Percentiles rank a stretch among this genome's conserved stretches.
phyloP scores from a whole-genome alignment of 1,140 invertebrate genomes.

The Pristionchus pacificus region DNA sequence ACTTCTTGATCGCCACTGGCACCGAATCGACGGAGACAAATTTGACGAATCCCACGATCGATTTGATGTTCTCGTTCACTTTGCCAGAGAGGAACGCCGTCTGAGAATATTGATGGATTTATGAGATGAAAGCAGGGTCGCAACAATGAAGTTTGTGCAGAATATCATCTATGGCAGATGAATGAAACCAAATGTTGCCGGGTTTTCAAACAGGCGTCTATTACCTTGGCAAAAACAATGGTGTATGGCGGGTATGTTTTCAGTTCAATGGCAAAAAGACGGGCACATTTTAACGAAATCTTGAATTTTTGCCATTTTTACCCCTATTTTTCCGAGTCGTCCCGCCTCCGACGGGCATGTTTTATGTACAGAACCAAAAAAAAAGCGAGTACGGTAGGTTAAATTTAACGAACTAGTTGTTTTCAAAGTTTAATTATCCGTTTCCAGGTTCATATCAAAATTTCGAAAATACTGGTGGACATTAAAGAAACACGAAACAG shows the following conservation, averaged over 20 bases:
- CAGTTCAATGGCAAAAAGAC: too few species aligned
- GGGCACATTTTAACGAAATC: too few species aligned
- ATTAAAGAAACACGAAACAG: background rate
- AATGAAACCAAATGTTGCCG: background rate
- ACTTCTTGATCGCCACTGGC: background rate
- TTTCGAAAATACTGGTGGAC: background rate
- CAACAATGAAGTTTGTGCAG: too few species aligned
- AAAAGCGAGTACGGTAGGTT: too few species aligned
- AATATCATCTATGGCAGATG: background rate
- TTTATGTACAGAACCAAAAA: too few species aligned
- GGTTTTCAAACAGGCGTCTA: background rate
- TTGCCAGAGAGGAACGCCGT: background rate
- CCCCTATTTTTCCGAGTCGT: too few species aligned
- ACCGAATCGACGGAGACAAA: background rate
- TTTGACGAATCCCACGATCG: background rate
- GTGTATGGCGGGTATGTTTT: too few species aligned
- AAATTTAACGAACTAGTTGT: too few species aligned
- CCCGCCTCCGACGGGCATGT: too few species aligned
- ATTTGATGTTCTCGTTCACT: background rate
- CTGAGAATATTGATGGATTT: background rate
- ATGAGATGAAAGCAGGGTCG: too few species aligned
- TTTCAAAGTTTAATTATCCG: background rate
- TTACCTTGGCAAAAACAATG: background rate
- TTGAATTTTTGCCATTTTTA: too few species aligned
- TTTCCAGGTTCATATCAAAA: background rate